Evolutionary conservation across 2,797 vertebrate species (phyloP), one percentile per base, ranked within the genome.

Genomic region (Gadopsis marmoratus): DNA sequence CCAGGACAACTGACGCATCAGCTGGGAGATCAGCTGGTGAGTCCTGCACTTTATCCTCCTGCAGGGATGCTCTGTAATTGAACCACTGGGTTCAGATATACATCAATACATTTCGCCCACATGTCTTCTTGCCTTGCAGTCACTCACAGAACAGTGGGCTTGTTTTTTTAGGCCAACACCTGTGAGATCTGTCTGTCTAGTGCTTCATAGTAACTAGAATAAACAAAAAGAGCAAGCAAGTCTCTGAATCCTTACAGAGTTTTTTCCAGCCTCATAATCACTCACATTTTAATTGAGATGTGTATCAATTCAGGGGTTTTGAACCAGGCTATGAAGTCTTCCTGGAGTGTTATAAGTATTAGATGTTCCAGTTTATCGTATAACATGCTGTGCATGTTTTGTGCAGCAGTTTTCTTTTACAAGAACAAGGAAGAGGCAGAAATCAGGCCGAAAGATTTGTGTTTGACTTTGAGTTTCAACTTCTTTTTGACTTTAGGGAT

Each of bases 51-150:
- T 50, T 7, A 29, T 11, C 39, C 6, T 37, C 35, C 37, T 43
- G 37, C 6, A 2, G 55, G 29, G 19, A 50, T 6, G 12, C 26
- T 23, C 21, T 31, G 48, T 72, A 55, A 74, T 17, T 68, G 47
- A 66, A 54, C 26, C 26, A 26, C 23, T 31, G 33, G 54, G 29
- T 48, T 58, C 14, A 51, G 61, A 54, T 45, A 56, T 56, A 31
- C 54, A 58, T 74, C 14, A 21, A 72, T 58, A 54, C 61, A 75
- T 64, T 82, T 75, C 31, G 10, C 8, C n/a, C 14, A 4, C 29
- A 5, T 51, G 19, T 43, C 7, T 31, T 61, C 11, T 16, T 48
- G 35, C 41, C 50, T 68, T 68, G 37, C 51, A 41, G 16, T 10
- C 67, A 19, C 23, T 23, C 10, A 31, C 19, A 26, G 39, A 19